These are phyloP conservation scores for Frankliniella intonsa DNA, from an alignment of 2,888 invertebrate species.

Conservation along the genomic window DNA sequence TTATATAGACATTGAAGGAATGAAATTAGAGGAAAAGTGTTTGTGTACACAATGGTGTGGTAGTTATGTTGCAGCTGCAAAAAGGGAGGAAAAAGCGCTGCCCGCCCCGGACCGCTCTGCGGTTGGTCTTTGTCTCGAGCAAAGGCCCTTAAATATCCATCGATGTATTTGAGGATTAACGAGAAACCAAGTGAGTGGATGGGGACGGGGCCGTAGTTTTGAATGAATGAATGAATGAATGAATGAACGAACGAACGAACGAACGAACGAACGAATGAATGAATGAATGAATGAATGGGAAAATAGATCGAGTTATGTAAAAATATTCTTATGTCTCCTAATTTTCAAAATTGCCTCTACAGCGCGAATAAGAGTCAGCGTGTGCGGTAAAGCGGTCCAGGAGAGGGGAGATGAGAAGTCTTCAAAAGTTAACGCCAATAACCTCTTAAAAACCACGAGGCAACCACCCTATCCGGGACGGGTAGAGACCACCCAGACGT, in stretches of 20 bases:
- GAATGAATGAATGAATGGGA: not conserved
- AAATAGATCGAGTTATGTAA: not conserved
- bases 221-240: not conserved
- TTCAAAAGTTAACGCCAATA: too few species aligned
- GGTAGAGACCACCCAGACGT: not conserved
- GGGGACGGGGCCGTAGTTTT: not conserved
- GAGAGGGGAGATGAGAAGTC: too few species aligned
- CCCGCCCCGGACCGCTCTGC: not conserved
- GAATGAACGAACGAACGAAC: not conserved
- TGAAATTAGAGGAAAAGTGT: conserved; percentile 27
- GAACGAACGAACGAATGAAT: not conserved
- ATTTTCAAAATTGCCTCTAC: too few species aligned
- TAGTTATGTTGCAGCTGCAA: conserved; percentile 11
- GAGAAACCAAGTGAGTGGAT: not conserved
- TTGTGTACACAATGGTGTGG: conserved; percentile 22
- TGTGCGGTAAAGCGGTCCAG: too few species aligned
- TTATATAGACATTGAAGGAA: conserved; percentile 20
- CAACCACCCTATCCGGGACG: not conserved
- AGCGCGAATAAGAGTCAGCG: too few species aligned
- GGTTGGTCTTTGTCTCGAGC: conserved; percentile 13
- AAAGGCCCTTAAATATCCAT: not conserved
- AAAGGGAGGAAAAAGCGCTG: not conserved
- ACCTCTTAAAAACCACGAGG: too few species aligned
- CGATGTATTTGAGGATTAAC: conserved; percentile 10
- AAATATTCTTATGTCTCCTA: not conserved